Conservation (phyloP, 1,140 invertebrate genomes). For the Phthorimaea operculella region DNA sequence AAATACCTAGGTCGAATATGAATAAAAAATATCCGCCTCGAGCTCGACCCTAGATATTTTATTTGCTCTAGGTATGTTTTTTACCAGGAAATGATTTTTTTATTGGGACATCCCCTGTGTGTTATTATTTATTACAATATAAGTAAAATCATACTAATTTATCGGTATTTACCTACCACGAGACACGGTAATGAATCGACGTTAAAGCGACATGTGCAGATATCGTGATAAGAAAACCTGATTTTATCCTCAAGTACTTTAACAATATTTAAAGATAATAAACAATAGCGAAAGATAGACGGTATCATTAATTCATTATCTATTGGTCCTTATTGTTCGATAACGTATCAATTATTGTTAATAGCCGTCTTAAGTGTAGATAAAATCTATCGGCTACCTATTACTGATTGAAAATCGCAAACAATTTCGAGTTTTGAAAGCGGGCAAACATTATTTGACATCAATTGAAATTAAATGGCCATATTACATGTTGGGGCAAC, state of each 20-base stretch:
- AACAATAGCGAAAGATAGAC: conserved; percentile 57
- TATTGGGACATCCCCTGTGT: no score
- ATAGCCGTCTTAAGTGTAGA: conserved; percentile 21
- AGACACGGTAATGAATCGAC: neutral
- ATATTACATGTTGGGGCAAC: conserved; percentile 28
- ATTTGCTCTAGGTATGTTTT: no score
- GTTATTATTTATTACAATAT: no score
- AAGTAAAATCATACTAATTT: no score
- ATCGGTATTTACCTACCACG: neutral
- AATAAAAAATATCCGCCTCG: no score
- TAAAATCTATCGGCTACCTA: neutral
- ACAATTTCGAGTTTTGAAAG: neutral
- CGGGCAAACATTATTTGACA: neutral
- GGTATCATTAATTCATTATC: conserved; percentile 59
- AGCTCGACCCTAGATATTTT: no score
- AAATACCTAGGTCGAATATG: no score
- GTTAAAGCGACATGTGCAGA: conserved; percentile 30
- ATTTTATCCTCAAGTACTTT: conserved; percentile 60
- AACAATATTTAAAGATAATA: conserved; percentile 62
- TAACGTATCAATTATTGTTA: conserved; percentile 55
- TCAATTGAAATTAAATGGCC: conserved; percentile 35
- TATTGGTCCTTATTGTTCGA: conserved; percentile 62
- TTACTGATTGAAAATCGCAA: neutral
- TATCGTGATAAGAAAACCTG: conserved; percentile 55
- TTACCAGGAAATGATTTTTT: no score